Percentiles rank a stretch among this genome's conserved stretches.
Conservation (phyloP, 2,888 invertebrate species). For the Eremobia ochroleuca region DNA sequence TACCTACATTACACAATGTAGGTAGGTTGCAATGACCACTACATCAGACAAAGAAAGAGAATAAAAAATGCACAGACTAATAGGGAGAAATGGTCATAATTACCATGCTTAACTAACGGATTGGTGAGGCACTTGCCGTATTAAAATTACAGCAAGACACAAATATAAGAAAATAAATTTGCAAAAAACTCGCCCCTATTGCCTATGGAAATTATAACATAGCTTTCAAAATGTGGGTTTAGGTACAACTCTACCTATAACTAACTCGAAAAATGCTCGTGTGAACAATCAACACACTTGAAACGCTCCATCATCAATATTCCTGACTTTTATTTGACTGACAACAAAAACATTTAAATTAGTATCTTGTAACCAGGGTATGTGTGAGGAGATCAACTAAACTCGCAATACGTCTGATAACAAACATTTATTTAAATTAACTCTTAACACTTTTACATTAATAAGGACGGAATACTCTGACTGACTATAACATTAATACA, state of each 20-base stretch:
- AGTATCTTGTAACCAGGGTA: no score
- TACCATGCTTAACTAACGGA: background rate
- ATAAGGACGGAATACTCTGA: no score
- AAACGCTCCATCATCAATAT: background rate
- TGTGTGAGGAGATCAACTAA: no score
- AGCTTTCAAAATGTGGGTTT: background rate
- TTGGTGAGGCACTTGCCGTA: background rate
- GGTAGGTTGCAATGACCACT: background rate
- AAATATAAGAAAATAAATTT: background rate
- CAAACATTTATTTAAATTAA: no score
- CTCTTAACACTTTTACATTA: no score
- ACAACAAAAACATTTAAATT: background rate
- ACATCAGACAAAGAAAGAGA: background rate
- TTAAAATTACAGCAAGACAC: background rate
- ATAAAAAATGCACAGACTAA: background rate
- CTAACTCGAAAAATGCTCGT: background rate
- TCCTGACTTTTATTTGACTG: background rate
- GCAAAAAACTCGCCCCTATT: background rate
- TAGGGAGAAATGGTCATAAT: background rate
- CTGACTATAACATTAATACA: no score
- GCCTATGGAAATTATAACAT: background rate
- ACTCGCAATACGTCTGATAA: no score
- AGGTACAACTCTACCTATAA: background rate
- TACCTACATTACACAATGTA: no score
- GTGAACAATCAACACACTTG: background rate